Conservation (phyloP, 1,140 invertebrate genomes). For the Drosophila orosa region DNA sequence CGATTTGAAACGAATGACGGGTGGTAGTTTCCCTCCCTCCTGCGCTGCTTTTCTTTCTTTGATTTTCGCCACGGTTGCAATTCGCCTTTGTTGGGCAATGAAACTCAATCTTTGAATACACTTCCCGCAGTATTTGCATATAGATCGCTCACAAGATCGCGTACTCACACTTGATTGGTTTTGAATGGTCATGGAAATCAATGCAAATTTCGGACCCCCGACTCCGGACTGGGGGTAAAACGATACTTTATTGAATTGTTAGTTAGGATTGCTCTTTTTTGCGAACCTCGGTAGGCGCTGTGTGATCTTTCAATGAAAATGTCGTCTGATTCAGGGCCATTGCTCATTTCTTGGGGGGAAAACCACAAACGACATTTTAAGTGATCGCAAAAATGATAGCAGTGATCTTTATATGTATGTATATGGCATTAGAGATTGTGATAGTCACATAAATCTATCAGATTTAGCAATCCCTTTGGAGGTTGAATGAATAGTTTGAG, state of each 20-base stretch:
- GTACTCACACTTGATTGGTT: constrained; percentile 71
- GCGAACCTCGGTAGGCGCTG: background rate
- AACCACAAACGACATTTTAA: constrained; percentile 38
- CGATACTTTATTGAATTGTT: constrained; percentile 64
- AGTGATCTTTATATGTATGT: constrained; percentile 2
- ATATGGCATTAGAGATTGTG: background rate
- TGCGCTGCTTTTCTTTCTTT: constrained; percentile 30
- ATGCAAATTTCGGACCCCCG: constrained; percentile 48
- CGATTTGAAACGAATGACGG: constrained; percentile 48
- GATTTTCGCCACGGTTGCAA: constrained; percentile 76
- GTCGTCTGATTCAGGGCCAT: constrained; percentile 36
- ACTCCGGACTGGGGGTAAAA: constrained; percentile 46
- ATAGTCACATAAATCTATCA: background rate
- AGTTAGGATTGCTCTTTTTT: constrained; percentile 41
- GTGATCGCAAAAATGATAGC: constrained; percentile 22
- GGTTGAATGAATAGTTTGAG: background rate
- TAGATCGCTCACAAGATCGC: constrained; percentile 51
- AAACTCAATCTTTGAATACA: constrained; percentile 63
- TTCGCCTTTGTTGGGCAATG: constrained; percentile 69
- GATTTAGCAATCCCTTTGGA: background rate
- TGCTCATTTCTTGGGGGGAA: constrained; percentile 47
- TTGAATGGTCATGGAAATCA: constrained; percentile 65
- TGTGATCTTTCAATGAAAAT: constrained; percentile 47
- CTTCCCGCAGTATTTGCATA: constrained; percentile 60
- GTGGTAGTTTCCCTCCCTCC: constrained; percentile 29